Base-by-base conservation (phyloP, 2,113 vertebrate species). In the Mesoclemmys tuberculata region DNA sequence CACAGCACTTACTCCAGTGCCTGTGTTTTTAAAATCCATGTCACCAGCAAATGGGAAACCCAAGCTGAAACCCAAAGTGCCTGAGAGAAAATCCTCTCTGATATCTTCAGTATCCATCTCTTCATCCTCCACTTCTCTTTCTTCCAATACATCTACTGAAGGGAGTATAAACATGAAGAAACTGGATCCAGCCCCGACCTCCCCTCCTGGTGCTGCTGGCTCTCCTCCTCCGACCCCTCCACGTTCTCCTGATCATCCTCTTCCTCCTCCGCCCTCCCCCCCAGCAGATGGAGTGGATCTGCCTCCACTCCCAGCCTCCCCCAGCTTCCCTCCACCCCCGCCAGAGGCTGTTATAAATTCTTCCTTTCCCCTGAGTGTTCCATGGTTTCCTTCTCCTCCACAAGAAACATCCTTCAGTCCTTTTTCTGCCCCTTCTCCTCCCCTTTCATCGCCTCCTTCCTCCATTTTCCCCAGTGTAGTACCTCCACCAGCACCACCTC, bases 41-140 rank as follows among this genome's bases (percentile, higher is more conserved):
- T 99, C 99, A 54, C 99, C 99, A 55, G 99, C 98, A 46, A 98
- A 98, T 10, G 97, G 98, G 56, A 99, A 98, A 80, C 98, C 98
- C 49, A 99, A 98, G 96, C 97, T 97, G 91, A 98, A 98, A 90
- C 98, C 99, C 87, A 99, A 98, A 98, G 99, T 99, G 78, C 99
- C 99, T 3, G 99, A 99, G 97, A 99, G 99, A 94, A 99, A 99
- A 92, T 99, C 99, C 1, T 99, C 99, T 24, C 98, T 99, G 90
- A 93, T 99, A 19, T 99, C 99, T 19, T 99, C 99, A 0, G 92
- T 99, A 4, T 99, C 99, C 51, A 78, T 99, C 71, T 99, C 99
- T 90, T 99, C 99, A 0, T 99, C 99, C 0, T 99, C 99, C 78
- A 99, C 99, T 10, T 99, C 99, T 5, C 99, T 99, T 31, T 99